phyloP scores from a whole-genome alignment of 30 jellyfish, hydroid and myxozoan species.

The Pseudorhiza aurosa region DNA sequence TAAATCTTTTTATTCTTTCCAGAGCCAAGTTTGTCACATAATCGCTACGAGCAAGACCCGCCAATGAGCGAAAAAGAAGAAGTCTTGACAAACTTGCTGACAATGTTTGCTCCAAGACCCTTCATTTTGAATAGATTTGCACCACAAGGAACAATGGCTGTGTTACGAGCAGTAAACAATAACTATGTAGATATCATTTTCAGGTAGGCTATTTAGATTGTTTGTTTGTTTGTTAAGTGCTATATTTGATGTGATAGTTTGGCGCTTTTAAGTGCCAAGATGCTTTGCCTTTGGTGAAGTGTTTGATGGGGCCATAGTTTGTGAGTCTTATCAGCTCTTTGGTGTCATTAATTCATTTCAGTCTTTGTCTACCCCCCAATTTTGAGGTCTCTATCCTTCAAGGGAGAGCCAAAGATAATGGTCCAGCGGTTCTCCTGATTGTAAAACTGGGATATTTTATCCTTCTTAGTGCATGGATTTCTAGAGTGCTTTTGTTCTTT shows the following conservation, averaged over 20 bases:
- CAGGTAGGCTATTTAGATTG: slow-evolving; percentile 57
- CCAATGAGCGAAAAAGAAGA: slow-evolving; percentile 61
- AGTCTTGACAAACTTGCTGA: slow-evolving; percentile 47
- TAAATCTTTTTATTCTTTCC: background rate
- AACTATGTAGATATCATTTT: slow-evolving; percentile 61
- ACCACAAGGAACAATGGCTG: slow-evolving; percentile 91
- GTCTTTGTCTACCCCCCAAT: no score
- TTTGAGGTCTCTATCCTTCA: no score
- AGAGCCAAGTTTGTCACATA: slow-evolving; percentile 60
- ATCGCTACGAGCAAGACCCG: slow-evolving; percentile 58
- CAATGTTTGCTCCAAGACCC: slow-evolving; percentile 84
- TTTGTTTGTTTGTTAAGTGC: background rate
- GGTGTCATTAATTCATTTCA: no score
- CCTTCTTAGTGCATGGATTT: no score
- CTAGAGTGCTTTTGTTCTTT: no score
- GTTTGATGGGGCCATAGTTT: no score
- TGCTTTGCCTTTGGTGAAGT: no score
- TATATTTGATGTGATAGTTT: background rate
- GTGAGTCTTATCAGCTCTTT: no score
- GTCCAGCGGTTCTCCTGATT: no score
- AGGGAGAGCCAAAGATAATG: no score
- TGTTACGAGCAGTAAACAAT: slow-evolving; percentile 61
- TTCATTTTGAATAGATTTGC: slow-evolving; percentile 74
- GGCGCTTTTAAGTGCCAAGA: no score
- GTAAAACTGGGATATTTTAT: no score